Percentiles rank a stretch among this genome's conserved stretches.
Conservation (phyloP, 2,888 invertebrate genomes). For the Mechanitis messenoides region DNA sequence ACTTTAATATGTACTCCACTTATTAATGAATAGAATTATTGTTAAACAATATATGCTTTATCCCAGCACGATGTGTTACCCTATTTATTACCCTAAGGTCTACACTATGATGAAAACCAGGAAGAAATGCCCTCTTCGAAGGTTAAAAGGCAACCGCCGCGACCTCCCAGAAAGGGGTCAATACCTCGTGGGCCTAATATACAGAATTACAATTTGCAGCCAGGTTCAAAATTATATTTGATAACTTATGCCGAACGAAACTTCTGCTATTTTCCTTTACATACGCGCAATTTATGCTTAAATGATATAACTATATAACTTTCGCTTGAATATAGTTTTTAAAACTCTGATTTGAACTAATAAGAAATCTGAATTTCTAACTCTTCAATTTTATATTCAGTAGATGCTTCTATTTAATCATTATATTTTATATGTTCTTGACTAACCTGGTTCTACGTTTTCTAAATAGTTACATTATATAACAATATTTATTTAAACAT, state of each 20-base stretch:
- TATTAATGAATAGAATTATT: neutral
- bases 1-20: too few species aligned
- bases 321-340: too few species aligned
- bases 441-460: too few species aligned
- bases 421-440: too few species aligned
- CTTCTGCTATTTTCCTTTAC: conserved; percentile 19
- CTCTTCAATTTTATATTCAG: neutral
- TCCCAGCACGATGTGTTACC: conserved; percentile 15
- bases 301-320: neutral
- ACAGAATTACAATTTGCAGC: conserved; percentile 61
- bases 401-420: neutral
- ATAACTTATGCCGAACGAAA: conserved; percentile 2
- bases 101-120: conserved; percentile 89
- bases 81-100: conserved; percentile 68
- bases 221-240: conserved; percentile 44
- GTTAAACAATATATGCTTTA: neutral
- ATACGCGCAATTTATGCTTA: neutral
- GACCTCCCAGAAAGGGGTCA: conserved; percentile 87
- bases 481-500: too few species aligned
- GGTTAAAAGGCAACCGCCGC: conserved; percentile 76
- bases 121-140: conserved; percentile 60
- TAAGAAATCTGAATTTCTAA: neutral
- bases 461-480: neutral
- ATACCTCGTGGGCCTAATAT: conserved; percentile 75
- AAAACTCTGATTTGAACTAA: too few species aligned